These are phyloP conservation scores for Sinosuthora webbiana DNA, from an alignment of 2,113 vertebrate genomes.

Conservation along the genomic window DNA sequence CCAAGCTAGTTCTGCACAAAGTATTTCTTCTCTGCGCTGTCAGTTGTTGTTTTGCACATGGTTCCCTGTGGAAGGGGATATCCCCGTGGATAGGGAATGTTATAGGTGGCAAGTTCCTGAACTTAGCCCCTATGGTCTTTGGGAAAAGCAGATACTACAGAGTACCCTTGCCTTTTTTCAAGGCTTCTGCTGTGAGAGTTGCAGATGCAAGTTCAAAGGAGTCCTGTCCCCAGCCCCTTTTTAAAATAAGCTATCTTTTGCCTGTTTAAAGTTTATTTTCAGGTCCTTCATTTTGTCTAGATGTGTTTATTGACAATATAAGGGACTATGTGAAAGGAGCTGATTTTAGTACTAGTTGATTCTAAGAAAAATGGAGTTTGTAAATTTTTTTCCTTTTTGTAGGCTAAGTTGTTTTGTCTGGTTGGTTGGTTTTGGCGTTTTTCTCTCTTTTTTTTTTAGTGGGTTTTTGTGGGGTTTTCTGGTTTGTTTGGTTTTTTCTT, in stretches of 20 bases:
- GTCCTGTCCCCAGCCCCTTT: neutral
- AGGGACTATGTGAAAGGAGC: neutral
- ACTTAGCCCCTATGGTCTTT: neutral
- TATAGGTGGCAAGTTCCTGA: neutral
- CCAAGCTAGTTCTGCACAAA: neutral
- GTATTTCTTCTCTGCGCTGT: neutral
- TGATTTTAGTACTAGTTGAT: neutral
- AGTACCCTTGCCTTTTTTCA: neutral
- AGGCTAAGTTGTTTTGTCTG: neutral
- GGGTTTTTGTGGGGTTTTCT: neutral
- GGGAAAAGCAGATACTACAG: neutral
- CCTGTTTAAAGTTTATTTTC: neutral
- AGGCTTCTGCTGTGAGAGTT: neutral
- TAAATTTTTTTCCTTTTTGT: neutral
- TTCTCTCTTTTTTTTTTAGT: neutral
- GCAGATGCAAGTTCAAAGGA: neutral
- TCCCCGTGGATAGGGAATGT: neutral
- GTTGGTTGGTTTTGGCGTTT: neutral
- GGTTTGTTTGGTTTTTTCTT: too few species aligned
- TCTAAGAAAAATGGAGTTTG: neutral
- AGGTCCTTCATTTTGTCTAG: neutral
- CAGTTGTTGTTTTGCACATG: neutral
- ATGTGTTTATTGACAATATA: neutral
- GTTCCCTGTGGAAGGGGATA: neutral
- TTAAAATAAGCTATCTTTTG: neutral